phyloP scores from a whole-genome alignment of 2,113 vertebrate genomes.

The Synchiropus splendidus region DNA sequence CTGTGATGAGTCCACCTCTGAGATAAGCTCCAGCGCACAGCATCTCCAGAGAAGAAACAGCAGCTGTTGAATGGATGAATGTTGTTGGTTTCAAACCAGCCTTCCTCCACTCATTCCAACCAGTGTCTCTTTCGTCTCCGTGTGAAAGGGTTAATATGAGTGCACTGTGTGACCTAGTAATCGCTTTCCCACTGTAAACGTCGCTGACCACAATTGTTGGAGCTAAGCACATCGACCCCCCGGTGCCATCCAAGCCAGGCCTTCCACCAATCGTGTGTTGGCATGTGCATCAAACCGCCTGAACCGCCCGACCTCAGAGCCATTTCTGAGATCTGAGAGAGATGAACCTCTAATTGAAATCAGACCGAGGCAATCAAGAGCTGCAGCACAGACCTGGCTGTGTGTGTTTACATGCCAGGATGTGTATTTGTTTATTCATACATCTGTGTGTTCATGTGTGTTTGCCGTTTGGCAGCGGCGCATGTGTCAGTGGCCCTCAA shows the following conservation, averaged over 20 bases:
- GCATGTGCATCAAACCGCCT: conserved; percentile 49
- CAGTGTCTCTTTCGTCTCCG: conserved; percentile 2
- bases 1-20: too few species aligned
- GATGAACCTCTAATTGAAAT: conserved; percentile 62
- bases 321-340: conserved; percentile 51
- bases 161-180: conserved; percentile 19
- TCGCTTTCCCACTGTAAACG: conserved; percentile 31
- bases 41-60: too few species aligned
- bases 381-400: conserved; percentile 26
- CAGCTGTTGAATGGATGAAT: too few species aligned
- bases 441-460: conserved; percentile 11
- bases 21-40: too few species aligned
- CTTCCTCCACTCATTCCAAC: too few species aligned
- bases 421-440: conserved; percentile 32
- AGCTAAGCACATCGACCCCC: conserved; percentile 33
- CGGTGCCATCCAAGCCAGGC: conserved; percentile 46
- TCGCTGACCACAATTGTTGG: conserved; percentile 43
- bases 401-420: conserved; percentile 32
- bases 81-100: too few species aligned
- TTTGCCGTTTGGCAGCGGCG: conserved; percentile 19
- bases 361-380: conserved; percentile 57
- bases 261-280: conserved; percentile 44
- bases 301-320: conserved; percentile 48
- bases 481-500: conserved; percentile 28
- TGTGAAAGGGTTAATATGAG: conserved; percentile 33